Evolutionary conservation across 2,113 vertebrate species (phyloP).

Genomic region (Dicaeum eximium): DNA sequence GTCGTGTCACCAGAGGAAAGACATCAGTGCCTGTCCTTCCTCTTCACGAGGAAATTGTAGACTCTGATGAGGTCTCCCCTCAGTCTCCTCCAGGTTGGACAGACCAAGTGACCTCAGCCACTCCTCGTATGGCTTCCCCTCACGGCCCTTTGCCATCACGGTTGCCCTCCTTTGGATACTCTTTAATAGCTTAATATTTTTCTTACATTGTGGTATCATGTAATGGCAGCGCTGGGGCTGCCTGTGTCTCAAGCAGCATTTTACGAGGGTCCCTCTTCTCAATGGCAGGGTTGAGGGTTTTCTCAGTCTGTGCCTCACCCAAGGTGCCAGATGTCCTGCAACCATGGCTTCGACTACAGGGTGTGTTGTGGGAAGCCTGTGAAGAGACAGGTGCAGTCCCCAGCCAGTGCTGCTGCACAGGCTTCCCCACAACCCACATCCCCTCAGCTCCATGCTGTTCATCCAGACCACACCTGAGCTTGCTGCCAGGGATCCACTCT

Average conservation of each 20-base stretch:
- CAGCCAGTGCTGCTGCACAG: rapidly evolving
- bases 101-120: background rate
- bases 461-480: background rate
- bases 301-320: rapidly evolving
- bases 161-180: background rate
- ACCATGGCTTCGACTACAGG: rapidly evolving
- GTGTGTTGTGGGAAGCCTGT: rapidly evolving
- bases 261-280: rapidly evolving
- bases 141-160: rapidly evolving
- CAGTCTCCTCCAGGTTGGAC: background rate
- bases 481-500: background rate
- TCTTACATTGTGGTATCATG: background rate
- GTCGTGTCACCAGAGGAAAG: background rate
- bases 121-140: background rate
- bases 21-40: background rate
- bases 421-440: rapidly evolving
- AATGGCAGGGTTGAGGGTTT: rapidly evolving
- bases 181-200: background rate
- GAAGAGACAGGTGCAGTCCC: rapidly evolving
- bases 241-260: rapidly evolving
- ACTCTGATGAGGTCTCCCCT: background rate
- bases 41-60: too few relatives aligned
- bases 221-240: rapidly evolving
- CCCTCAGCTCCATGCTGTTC: rapidly evolving
- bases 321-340: background rate